Base-by-base conservation (phyloP, 1,140 invertebrate genomes). In the Formica selysi region DNA sequence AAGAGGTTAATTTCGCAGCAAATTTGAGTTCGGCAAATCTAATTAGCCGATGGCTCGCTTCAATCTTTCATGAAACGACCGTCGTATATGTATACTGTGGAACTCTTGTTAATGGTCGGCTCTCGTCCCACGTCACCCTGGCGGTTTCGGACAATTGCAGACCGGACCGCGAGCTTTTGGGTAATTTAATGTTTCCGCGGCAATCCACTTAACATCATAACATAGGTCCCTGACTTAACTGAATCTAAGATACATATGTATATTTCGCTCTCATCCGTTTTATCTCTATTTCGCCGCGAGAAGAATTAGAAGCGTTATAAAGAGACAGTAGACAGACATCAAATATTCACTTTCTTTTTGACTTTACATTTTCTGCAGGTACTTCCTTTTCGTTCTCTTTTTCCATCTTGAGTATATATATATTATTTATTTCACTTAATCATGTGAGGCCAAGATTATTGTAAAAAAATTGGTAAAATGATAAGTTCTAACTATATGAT, bases 181-280 rank as follows among this genome's bases (percentile, higher is more conserved):
- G 59, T 90, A 90, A 90, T 89, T 90, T 89, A 90, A 90, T 85
- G 88, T 87, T 87, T 85, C 80, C 70, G 70, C 86, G 79, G 88
- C 81, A 87, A 90, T 89, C 76, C 80, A 89, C 88, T 89, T 90
- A 87, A 85, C 71, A 71, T 87, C 73, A 22, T 59, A 71, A 61
- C 85, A 22, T 62, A 16, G 44, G n/a, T 36, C 32, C 51, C 29
- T 64, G 54, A 62, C 54, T 74, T 83, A 83, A 61, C 54, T 32
- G 38, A 73, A n/a, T 83, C 68, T 74, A 83, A 83, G 51, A 26
- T 61, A 68, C 10, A 73, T 26, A 26, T 16, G 61, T 26, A 26
- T 32, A 8, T 26, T 29, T 29, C 29, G 16, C 8, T 48, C 32
- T 51, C 2, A 0, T 36, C 11, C 41, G 22, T 16, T 16, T 19